Evolutionary conservation across 2,888 invertebrate species (phyloP).

Genomic region (Lottia gigantea): DNA sequence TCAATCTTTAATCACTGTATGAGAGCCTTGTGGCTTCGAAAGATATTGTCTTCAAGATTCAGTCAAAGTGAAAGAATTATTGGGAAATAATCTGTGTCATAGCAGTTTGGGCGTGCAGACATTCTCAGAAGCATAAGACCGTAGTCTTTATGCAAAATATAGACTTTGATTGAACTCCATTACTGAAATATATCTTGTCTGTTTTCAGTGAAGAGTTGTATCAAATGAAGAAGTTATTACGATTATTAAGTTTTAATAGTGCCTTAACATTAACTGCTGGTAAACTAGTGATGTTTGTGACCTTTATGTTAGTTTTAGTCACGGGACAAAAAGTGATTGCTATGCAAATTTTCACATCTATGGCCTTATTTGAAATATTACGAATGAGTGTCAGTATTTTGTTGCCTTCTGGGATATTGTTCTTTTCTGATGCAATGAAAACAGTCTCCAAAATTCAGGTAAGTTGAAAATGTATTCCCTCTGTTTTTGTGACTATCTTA

Average conservation of each 20-base stretch:
- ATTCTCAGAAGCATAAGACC: too few species aligned
- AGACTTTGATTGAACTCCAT: too few species aligned
- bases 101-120: too few species aligned
- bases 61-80: too few species aligned
- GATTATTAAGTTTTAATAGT: constrained; percentile 41
- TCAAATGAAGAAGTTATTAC: constrained; percentile 32
- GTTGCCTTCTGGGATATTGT: constrained; percentile 45
- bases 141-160: too few species aligned
- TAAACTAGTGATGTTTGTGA: constrained; percentile 46
- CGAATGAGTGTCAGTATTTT: constrained; percentile 44
- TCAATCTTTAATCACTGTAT: too few species aligned
- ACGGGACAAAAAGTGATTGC: constrained; percentile 30
- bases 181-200: not conserved
- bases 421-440: constrained; percentile 38
- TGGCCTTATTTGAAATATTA: constrained; percentile 48
- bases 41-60: too few species aligned
- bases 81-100: too few species aligned
- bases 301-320: constrained; percentile 39
- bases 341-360: constrained; percentile 39
- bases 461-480: not conserved
- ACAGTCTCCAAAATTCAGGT: constrained; percentile 47
- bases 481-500: too few species aligned
- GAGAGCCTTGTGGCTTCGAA: too few species aligned
- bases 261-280: constrained; percentile 45
- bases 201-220: constrained; percentile 29